Evolutionary conservation across 2,888 invertebrate species (phyloP), one percentile per base, ranked within the genome.

Genomic region (Synergus japonicus): DNA sequence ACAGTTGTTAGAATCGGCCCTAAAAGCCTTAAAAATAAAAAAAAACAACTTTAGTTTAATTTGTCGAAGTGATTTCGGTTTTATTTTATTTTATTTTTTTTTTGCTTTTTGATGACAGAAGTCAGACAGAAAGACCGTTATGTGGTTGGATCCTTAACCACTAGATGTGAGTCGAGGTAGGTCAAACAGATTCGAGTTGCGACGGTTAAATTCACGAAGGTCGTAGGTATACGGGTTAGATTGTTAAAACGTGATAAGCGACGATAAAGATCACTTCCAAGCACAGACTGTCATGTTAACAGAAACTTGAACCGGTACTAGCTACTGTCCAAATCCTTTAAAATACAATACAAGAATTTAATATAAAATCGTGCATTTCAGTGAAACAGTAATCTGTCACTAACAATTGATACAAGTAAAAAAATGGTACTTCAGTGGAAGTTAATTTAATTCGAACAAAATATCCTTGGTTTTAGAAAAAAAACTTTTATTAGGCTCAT

Each of bases 191-290:
- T 49, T 46, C 46, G 46, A 69, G 69, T 69, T 46, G 37, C 54
- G 54, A 29, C 37, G 73, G 54, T 73, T 73, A 73, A 49, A 69
- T 69, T 69, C 69, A 49, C 69, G 69, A 69, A 73, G 73, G 73
- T 73, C 73, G 73, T 18, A 69, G 69, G 69, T 69, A 69, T 49
- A 73, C 73, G 41, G 73, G 37, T 73, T 73, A 73, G 49, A 73
- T 73, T 54, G 54, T 73, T 73, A n/a, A 73, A 73, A 41, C 73
- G n/a, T 73, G 73, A 73, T 73, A 73, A 73, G 73, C 15, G 9
- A 49, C 49, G 73, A 73, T 73, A 73, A 73, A n/a, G 54, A 73
- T 73, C 73, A 73, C 15, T 49, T 37, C 49, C n/a, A 73, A 54
- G 73, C 54, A 54, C 67, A 15, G 54, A 49, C 49, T 73, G 73